Evolutionary conservation across 2,113 vertebrate species (phyloP), one percentile per base, ranked within the genome.

Genomic region (Antechinus flavipes): DNA sequence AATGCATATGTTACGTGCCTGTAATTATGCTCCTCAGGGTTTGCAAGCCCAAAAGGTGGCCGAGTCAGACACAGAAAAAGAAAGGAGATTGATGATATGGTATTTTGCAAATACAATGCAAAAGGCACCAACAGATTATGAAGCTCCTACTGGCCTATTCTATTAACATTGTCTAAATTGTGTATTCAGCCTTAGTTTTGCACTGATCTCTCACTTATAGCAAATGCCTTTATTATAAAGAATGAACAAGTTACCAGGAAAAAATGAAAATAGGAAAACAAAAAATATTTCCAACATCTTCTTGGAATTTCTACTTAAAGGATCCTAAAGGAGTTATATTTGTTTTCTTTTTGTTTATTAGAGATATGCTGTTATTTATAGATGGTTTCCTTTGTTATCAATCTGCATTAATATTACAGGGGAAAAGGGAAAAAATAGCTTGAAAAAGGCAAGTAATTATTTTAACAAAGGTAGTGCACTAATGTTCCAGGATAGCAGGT

Each of bases 41-140:
- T 96, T 97, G 97, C 93, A 58, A 98, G 97, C 97, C 97, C 97
- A 90, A 89, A 97, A 97, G 98, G 98, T 98, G 98, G 98, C 96
- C 97, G 97, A 98, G 97, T 92, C 96, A 97, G 98, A 98, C 96
- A 97, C 97, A 97, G 96, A 61, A 96, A 93, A 96, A 93, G 95
- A 96, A 27, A 96, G 97, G 98, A 98, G 98, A 99, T 98, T 98
- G 98, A 98, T 99, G 98, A 96, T 54, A 93, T 97, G 52, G 26
- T 95, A 97, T 94, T 98, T 98, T 98, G 98, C 94, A 98, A 98
- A 97, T 97, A 93, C 98, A 97, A 54, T 98, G 98, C 97, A 94
- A 42, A 97, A 98, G 98, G 97, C 97, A 97, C 97, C 98, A 98
- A 98, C 90, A 98, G 97, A 98, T 98, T 97, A 92, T 97, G 96